Conservation (phyloP, 2,797 vertebrate genomes). For the Eulemur mongoz region DNA sequence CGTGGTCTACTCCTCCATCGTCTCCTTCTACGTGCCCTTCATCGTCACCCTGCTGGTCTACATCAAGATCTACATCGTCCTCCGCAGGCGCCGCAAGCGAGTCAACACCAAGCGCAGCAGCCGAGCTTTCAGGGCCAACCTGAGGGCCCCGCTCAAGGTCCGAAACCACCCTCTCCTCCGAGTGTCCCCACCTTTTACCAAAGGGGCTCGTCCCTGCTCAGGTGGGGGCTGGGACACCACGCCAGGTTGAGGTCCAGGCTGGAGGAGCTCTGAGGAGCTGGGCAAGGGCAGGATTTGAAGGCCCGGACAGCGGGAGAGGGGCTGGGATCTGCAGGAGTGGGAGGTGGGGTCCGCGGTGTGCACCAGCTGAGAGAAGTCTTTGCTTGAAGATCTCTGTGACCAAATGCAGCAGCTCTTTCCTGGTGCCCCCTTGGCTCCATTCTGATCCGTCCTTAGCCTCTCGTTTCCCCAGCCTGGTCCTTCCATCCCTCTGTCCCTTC, state of each 20-base stretch:
- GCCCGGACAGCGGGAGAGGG: background rate
- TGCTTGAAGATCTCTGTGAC: background rate
- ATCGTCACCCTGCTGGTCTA: conserved; percentile 99
- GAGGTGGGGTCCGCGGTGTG: background rate
- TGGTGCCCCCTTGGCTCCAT: background rate
- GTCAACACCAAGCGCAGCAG: conserved; percentile 95
- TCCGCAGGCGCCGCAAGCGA: conserved; percentile 94
- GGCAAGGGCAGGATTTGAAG: background rate
- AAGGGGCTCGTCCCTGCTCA: background rate
- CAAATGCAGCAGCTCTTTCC: background rate
- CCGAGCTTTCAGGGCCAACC: conserved; percentile 85
- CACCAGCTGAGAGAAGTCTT: background rate
- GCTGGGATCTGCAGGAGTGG: background rate
- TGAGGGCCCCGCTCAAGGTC: conserved; percentile 92
- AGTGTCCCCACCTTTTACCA: background rate
- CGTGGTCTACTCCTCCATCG: conserved; percentile 98
- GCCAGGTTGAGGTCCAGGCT: background rate
- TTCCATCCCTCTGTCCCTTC: background rate
- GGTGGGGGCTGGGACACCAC: background rate
- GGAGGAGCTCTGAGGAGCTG: background rate
- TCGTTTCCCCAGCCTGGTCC: background rate
- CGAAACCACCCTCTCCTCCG: background rate
- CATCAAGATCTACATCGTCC: conserved; percentile 98
- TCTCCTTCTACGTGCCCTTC: conserved; percentile 99
- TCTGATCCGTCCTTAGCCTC: background rate